Base-by-base conservation (phyloP, 1,140 invertebrate genomes). In the Zaprionus vittiger region DNA sequence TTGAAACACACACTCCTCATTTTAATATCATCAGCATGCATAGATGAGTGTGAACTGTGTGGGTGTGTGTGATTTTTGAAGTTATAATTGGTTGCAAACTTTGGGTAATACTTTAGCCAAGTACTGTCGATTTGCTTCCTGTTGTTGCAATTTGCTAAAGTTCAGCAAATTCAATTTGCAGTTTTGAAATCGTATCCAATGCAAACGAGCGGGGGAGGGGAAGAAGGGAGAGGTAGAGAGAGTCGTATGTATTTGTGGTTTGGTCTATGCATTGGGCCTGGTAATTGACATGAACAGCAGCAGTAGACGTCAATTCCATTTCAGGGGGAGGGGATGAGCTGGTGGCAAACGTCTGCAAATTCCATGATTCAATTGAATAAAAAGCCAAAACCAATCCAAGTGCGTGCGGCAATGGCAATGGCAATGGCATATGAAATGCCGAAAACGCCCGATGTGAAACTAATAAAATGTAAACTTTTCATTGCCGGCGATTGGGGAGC, bases 51-150 rank as follows among this genome's bases (percentile, higher is more conserved):
- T 47, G n/a, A 2, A 26, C 24, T 68, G 41, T 47, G 20, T 7
- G n/a, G 54, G 59, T 37, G 22, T 57, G 34, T 78, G 44, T 34
- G 12, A 41, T 66, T 60, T 67, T 69, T 71, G 49, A 89, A 87
- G 73, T 87, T 87, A 69, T 87, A 87, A 87, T 87, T 83, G 81
- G 67, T 79, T 69, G 38, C 57, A 75, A 87, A 87, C 73, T 87
- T 89, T 73, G 47, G 44, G 60, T 52, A 80, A 83, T 84, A 83
- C 77, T 80, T 83, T 83, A 38, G 60, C 52, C 80, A 79, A 86
- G 82, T 68, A 66, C 61, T 65, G 65, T 71, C 77, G 69, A 80
- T 77, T 77, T 63, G 54, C 60, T 47, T 64, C 66, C 56, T 55
- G 59, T 74, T 81, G 68, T 66, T 77, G 65, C 65, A 63, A 84